Evolutionary conservation across 2,113 vertebrate species (phyloP).

Genomic region (Malurus melanocephalus): DNA sequence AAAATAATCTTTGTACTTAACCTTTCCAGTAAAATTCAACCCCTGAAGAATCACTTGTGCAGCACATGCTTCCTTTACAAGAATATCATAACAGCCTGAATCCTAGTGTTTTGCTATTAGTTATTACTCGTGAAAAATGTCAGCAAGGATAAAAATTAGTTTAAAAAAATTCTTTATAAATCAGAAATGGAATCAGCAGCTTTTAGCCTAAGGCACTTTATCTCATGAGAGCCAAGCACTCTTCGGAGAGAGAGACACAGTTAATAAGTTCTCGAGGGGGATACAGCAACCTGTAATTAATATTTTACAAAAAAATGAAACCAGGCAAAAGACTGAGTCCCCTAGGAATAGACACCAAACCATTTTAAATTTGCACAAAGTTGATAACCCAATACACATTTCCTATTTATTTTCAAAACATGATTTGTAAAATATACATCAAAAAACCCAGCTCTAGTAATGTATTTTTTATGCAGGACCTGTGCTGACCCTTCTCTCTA

Average conservation of each 20-base stretch:
- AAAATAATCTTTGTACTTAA: background rate
- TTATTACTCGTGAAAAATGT: background rate
- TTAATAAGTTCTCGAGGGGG: slow-evolving; percentile 43
- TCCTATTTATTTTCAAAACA: slow-evolving; percentile 20
- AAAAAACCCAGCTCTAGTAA: background rate
- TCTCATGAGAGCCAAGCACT: slow-evolving; percentile 12
- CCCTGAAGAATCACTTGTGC: background rate
- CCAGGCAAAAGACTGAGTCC: background rate
- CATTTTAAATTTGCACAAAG: background rate
- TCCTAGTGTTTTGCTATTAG: background rate
- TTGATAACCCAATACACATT: background rate
- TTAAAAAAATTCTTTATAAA: slow-evolving; percentile 1
- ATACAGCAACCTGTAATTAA: slow-evolving; percentile 45
- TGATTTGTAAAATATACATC: slow-evolving; percentile 12
- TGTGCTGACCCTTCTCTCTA: background rate
- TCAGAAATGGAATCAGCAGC: slow-evolving; percentile 29
- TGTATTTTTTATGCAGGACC: slow-evolving; percentile 8
- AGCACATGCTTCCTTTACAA: background rate
- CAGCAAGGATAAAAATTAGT: background rate
- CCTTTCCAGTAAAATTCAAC: background rate
- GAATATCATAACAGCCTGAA: background rate
- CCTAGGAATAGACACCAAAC: background rate
- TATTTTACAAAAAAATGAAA: slow-evolving; percentile 47
- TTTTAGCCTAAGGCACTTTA: slow-evolving; percentile 27
- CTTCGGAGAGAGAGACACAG: slow-evolving; percentile 31